Conservation (phyloP, 2,888 invertebrate genomes). For the Mellilla xanthometata region DNA sequence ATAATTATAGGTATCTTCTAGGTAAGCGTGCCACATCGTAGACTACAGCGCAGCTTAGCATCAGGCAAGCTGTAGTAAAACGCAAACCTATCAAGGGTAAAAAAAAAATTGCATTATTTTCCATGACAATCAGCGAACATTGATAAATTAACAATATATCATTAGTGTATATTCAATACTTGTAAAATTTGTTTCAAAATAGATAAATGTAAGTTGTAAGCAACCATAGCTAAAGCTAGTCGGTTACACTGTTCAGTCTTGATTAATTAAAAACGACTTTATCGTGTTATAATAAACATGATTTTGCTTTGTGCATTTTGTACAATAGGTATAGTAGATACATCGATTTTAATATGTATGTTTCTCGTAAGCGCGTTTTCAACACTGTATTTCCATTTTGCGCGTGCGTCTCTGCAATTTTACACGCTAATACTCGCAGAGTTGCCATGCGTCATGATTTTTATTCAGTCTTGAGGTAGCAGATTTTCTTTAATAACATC, state of each 20-base stretch:
- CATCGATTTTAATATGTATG: slow-evolving; percentile 27
- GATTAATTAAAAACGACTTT: background rate
- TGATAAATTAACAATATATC: too few relatives aligned
- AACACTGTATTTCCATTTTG: slow-evolving; percentile 9
- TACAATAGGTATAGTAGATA: slow-evolving; percentile 7
- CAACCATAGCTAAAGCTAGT: background rate
- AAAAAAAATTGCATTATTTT: too few relatives aligned
- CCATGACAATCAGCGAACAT: too few relatives aligned
- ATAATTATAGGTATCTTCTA: too few relatives aligned
- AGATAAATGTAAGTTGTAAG: background rate
- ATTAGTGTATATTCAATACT: too few relatives aligned
- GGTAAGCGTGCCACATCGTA: too few relatives aligned
- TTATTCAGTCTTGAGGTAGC: too few relatives aligned
- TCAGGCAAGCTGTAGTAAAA: too few relatives aligned
- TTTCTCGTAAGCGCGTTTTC: slow-evolving; percentile 20
- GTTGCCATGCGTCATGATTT: slow-evolving; percentile 3
- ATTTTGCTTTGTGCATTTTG: slow-evolving; percentile 1
- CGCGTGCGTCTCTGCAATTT: slow-evolving; percentile 13
- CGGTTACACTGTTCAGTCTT: background rate
- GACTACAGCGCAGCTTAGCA: too few relatives aligned
- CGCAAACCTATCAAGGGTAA: too few relatives aligned
- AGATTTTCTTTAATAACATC: too few relatives aligned
- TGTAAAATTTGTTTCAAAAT: too few relatives aligned
- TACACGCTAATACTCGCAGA: slow-evolving; percentile 15
- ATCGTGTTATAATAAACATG: slow-evolving; percentile 2